Percentiles rank a stretch among this genome's conserved stretches.
Evolutionary conservation across 2,113 vertebrate species (phyloP).

Genomic region (Triplophysa dalaica): DNA sequence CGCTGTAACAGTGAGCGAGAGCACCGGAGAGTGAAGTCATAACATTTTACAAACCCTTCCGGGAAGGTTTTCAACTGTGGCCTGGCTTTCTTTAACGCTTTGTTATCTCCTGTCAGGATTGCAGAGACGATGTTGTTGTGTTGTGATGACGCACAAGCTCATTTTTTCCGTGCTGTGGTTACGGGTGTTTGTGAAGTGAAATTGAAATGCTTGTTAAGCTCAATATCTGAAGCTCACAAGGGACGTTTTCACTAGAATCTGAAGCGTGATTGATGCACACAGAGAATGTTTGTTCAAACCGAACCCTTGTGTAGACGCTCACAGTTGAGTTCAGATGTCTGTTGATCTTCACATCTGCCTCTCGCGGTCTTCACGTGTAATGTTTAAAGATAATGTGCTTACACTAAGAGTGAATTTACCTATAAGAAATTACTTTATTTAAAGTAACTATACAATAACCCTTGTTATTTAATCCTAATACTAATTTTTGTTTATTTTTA

Average conservation of each 20-base stretch:
- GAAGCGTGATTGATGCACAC: too few relatives aligned
- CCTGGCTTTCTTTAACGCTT: constrained; percentile 64
- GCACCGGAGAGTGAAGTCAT: constrained; percentile 62
- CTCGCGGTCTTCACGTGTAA: too few relatives aligned
- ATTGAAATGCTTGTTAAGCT: constrained; percentile 1
- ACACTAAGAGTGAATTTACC: too few relatives aligned
- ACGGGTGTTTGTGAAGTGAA: constrained; percentile 36
- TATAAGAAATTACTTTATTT: too few relatives aligned
- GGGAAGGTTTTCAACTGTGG: constrained; percentile 70
- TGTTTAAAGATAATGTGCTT: too few relatives aligned
- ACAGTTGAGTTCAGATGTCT: too few relatives aligned
- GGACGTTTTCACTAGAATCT: neutral
- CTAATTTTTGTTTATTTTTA: too few relatives aligned
- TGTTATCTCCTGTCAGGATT: constrained; percentile 47
- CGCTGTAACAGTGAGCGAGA: constrained; percentile 39
- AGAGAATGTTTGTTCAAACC: too few relatives aligned
- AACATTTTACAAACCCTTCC: constrained; percentile 65
- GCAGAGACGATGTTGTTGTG: constrained; percentile 46
- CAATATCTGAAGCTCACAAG: neutral
- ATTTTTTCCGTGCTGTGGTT: constrained; percentile 74
- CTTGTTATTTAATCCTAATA: too few relatives aligned
- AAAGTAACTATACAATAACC: too few relatives aligned
- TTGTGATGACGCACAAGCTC: constrained; percentile 60
- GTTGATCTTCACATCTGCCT: too few relatives aligned
- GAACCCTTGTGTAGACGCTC: too few relatives aligned